These are phyloP conservation scores for Acanthochromis polyacanthus DNA, from an alignment of 2,113 vertebrate genomes.

Conservation along the genomic window DNA sequence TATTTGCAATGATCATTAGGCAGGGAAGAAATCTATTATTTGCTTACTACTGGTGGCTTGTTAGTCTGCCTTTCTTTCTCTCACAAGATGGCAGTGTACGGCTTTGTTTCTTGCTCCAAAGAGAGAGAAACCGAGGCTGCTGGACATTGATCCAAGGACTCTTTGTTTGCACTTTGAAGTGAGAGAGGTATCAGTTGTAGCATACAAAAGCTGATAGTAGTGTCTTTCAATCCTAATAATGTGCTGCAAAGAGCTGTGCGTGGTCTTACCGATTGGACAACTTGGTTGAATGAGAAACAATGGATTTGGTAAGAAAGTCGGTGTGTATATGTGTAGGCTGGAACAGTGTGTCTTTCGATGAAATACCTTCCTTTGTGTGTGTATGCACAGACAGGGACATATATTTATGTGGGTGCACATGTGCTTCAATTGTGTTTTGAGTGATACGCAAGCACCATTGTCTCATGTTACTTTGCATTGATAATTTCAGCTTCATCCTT, in stretches of 20 bases:
- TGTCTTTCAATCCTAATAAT: conserved; percentile 69
- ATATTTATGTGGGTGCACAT: conserved; percentile 45
- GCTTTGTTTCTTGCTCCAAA: conserved; percentile 64
- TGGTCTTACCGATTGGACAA: conserved; percentile 67
- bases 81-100: conserved; percentile 87
- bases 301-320: conserved; percentile 37
- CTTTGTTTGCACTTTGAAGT: conserved; percentile 68
- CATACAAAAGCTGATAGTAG: conserved; percentile 60
- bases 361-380: conserved; percentile 1
- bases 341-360: conserved; percentile 3
- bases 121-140: conserved; percentile 27
- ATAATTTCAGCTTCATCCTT: conserved; percentile 72
- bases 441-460: conserved; percentile 64
- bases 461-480: conserved; percentile 69
- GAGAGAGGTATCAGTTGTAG: conserved; percentile 60
- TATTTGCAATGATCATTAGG: conserved; percentile 57
- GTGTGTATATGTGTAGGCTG: conserved; percentile 10
- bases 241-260: conserved; percentile 55
- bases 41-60: conserved; percentile 31
- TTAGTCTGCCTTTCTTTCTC: conserved; percentile 57
- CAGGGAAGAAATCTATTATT: conserved; percentile 47
- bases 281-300: conserved; percentile 61
- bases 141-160: conserved; percentile 53
- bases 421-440: conserved; percentile 64
- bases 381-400: conserved; percentile 16